Base-by-base conservation (phyloP, 2,797 vertebrate genomes). In the Diceros bicornis region DNA sequence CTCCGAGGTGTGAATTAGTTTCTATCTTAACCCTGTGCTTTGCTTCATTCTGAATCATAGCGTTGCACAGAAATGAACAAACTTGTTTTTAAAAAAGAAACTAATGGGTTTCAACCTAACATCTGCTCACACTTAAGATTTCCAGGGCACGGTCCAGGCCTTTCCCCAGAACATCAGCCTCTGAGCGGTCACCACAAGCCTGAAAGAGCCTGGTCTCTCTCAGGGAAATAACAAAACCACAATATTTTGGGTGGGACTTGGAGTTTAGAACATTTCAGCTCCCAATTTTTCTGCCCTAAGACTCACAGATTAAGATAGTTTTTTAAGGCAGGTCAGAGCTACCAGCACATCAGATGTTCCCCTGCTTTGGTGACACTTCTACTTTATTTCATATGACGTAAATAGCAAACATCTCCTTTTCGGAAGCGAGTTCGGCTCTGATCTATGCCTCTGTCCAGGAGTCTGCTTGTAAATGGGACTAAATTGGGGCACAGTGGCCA, bases 391-490 rank as follows among this genome's bases (percentile, higher is more conserved):
- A 16, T 13, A 64, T 20, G 37, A 75, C 0, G 3, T 20, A 61
- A 71, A 77, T 41, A 91, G 18, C 71, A 77, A 37, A 25, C 2
- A 34, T 47, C 27, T 82, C 12, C 52, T 50, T 93, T 92, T 32
- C 52, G 69, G 79, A 96, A 83, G 89, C 0, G 21, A 92, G 50
- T 52, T 13, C 0, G 5, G 32, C 11, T 78, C n/a, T 27, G 6
- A 34, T 23, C 18, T 27, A 61, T 78, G 85, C 44, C 34, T 52
- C 41, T 6, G 2, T 59, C 55, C 41, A 0, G 57, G 97, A 88
- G 82, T 92, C 96, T 90, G 68, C 72, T 2, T 57, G 25, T 96
- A 97, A 98, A 98, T 41, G 97, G 98, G 96, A 98, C 78, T 29
- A 37, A n/a, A 47, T 20, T 8, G 69, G 68, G 74, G 57, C 74